Conservation (phyloP, 2,797 vertebrate species). For the Silurus lanzhouensis region DNA sequence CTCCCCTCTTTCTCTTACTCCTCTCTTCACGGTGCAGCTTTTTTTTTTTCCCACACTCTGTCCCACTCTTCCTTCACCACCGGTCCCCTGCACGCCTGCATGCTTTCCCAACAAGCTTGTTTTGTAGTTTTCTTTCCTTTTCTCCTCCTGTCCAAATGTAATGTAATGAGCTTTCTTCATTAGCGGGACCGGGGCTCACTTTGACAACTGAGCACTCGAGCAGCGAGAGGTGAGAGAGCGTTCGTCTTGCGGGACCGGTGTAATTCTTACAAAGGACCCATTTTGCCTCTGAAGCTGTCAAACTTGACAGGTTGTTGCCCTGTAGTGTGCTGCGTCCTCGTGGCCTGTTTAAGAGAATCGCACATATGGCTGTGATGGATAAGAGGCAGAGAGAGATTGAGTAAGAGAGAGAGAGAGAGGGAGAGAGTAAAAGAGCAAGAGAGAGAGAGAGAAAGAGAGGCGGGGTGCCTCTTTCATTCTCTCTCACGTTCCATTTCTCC, state of each 20-base stretch:
- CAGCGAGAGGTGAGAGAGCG: neutral
- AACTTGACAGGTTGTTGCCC: constrained; percentile 52
- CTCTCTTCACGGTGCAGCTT: constrained; percentile 22
- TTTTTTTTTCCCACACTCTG: constrained; percentile 29
- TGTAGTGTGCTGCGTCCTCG: constrained; percentile 39
- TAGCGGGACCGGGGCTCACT: constrained; percentile 71
- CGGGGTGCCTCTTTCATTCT: constrained; percentile 13
- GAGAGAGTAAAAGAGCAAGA: neutral
- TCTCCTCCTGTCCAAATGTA: constrained; percentile 53
- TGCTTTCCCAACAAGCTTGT: constrained; percentile 2
- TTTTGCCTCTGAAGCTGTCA: constrained; percentile 37
- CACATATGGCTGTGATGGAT: constrained; percentile 52
- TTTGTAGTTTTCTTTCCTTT: constrained; percentile 3
- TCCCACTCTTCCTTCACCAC: constrained; percentile 32
- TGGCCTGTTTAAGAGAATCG: constrained; percentile 28
- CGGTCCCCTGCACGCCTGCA: constrained; percentile 8
- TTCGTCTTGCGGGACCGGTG: constrained; percentile 8
- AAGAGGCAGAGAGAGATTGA: constrained; percentile 17
- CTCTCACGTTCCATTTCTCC: neutral
- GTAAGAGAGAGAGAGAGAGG: constrained; percentile 5
- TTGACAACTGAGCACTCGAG: constrained; percentile 65
- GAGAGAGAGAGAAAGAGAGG: neutral
- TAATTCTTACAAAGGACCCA: constrained; percentile 32
- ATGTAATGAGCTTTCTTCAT: constrained; percentile 66
- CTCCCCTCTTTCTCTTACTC: constrained; percentile 38